Base-by-base conservation (phyloP, 2,797 vertebrate genomes). In the Sebastes minor region DNA sequence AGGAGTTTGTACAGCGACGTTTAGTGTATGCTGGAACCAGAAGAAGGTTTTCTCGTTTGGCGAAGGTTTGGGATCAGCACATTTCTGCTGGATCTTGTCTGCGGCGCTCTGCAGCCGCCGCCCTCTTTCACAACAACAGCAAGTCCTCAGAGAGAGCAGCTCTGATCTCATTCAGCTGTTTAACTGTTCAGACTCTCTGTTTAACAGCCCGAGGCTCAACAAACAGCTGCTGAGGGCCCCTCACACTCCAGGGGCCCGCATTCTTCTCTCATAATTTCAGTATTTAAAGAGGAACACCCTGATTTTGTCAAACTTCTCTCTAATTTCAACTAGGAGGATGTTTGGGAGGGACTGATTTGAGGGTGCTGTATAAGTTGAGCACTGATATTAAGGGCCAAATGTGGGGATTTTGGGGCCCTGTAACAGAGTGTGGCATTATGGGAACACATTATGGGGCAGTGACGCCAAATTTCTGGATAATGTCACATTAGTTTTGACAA, bases 61-160 rank as follows among this genome's bases (percentile, higher is more conserved):
- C 38, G 38, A 16, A 32, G 28, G 5, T 11, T 18, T 60, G 57
- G 18, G 57, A 60, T 60, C 59, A 61, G n/a, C 57, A 20, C 16
- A 59, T 59, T 59, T 18, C 57, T 20, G 27, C 13, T 57, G 55
- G 23, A 57, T 27, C 4, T n/a, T 8, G 9, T 13, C 28, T n/a
- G 28, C 30, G 11, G 28, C 14, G 16, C 59, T 59, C 25, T 73
- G 76, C 71, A 46, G 83, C 89, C 86, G 11, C 82, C 86, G 76
- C 85, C 90, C 84, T 86, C 35, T 86, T 90, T 80, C 85, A 65
- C 83, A 85, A 84, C 80, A 83, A 12, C 59, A 14, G n/a, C 0
- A 5, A 27, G 56, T 56, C 82, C 75, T 79, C 55, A n/a, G 75
- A 86, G 85, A 80, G 71, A 42, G 38, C 64, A 23, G 70, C 68